Conservation (phyloP, 2,888 invertebrate genomes). For the Cistogaster globosa region DNA sequence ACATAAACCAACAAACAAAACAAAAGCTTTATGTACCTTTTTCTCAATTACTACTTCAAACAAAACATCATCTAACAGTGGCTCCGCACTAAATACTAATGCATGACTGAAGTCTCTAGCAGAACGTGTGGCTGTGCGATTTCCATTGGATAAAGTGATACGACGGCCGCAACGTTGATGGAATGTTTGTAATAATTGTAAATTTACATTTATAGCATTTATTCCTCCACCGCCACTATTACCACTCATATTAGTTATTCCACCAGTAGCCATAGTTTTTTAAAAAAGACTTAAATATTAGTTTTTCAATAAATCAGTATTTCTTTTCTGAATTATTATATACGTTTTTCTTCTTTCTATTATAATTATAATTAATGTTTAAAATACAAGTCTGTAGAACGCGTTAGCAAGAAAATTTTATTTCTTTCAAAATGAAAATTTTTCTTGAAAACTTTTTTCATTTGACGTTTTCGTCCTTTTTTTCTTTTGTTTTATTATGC, state of each 20-base stretch:
- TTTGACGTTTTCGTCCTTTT: conserved; percentile 63
- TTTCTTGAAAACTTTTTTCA: conserved; percentile 29
- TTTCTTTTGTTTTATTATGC: conserved; percentile 45
- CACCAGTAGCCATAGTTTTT: conserved; percentile 62
- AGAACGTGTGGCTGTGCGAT: conserved; percentile 91
- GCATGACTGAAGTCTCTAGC: conserved; percentile 94
- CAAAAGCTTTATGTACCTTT: conserved; percentile 87
- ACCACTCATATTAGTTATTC: conserved; percentile 53
- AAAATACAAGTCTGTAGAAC: conserved; percentile 1
- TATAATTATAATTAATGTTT: background rate
- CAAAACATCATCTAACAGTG: conserved; percentile 90
- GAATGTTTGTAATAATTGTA: conserved; percentile 83
- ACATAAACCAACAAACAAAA: background rate
- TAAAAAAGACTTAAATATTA: background rate
- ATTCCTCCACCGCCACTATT: conserved; percentile 26
- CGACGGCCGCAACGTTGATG: conserved; percentile 93
- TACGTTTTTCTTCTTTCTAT: too few species aligned
- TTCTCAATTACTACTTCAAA: conserved; percentile 95
- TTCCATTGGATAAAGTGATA: conserved; percentile 92
- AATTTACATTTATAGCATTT: conserved; percentile 55
- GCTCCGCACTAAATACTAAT: conserved; percentile 91
- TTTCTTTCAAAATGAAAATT: conserved; percentile 44
- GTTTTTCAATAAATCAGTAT: background rate
- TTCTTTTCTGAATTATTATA: background rate
- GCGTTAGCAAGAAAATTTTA: conserved; percentile 30